phyloP scores from a whole-genome alignment of 2,888 invertebrate genomes.

The Ectemnius cavifrons region DNA sequence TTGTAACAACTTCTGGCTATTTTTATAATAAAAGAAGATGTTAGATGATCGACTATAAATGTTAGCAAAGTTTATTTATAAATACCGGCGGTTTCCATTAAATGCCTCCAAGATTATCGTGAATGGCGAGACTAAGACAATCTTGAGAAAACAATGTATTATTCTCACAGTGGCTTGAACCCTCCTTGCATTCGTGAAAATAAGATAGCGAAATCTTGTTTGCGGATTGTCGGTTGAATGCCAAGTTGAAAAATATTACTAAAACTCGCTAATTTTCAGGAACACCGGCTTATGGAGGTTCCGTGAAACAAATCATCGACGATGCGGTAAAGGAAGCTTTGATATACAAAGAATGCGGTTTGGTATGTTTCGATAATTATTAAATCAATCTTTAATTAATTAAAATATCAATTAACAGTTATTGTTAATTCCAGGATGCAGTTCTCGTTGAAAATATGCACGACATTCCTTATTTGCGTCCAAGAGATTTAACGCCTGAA shows the following conservation, averaged over 20 bases:
- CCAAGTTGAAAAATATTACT: neutral
- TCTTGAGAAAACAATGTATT: neutral
- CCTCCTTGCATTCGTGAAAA: neutral
- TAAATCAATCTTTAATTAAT: conserved; percentile 31
- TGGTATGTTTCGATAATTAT: conserved; percentile 78
- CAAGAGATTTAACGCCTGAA: conserved; percentile 83
- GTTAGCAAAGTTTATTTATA: neutral
- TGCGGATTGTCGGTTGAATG: neutral
- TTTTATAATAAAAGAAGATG: no score
- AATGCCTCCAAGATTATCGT: neutral
- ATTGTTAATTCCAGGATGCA: conserved; percentile 83
- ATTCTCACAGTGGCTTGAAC: conserved; percentile 1
- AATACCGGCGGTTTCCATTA: neutral
- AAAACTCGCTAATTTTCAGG: conserved; percentile 77
- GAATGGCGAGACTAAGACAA: neutral
- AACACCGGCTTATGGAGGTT: conserved; percentile 81
- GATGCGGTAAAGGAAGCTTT: conserved; percentile 82
- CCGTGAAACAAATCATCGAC: conserved; percentile 80
- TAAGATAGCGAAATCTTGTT: conserved; percentile 4
- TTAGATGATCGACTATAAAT: no score
- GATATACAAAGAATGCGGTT: conserved; percentile 80
- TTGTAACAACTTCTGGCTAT: neutral
- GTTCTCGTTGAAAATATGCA: conserved; percentile 89
- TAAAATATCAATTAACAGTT: no score
- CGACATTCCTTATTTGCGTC: conserved; percentile 85